These are phyloP conservation scores for Pelusios castaneus DNA, from an alignment of 2,113 vertebrate genomes.

Conservation along the genomic window DNA sequence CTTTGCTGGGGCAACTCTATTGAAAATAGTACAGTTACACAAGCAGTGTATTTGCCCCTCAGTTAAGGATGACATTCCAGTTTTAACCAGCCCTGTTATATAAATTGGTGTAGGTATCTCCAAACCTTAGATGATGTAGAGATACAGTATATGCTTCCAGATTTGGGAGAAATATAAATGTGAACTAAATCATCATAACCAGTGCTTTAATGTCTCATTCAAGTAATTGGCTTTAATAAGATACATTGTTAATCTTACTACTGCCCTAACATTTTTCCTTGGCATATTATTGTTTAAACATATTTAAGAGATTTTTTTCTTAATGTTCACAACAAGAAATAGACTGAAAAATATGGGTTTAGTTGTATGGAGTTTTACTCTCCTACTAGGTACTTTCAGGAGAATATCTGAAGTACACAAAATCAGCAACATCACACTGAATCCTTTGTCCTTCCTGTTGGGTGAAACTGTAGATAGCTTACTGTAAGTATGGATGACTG, in stretches of 20 bases:
- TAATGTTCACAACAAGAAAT: background rate
- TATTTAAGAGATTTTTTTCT: background rate
- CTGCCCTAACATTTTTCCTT: background rate
- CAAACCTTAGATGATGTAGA: background rate
- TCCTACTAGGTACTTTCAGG: constrained; percentile 69
- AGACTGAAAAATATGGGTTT: background rate
- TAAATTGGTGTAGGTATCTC: background rate
- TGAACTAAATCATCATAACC: constrained; percentile 17
- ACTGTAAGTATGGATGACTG: constrained; percentile 83
- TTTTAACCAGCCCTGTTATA: background rate
- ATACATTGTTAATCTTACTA: constrained; percentile 42
- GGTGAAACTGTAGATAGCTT: constrained; percentile 83
- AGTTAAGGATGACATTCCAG: background rate
- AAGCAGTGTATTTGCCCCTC: background rate
- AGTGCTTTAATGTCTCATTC: constrained; percentile 26
- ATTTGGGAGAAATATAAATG: background rate
- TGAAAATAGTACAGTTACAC: background rate
- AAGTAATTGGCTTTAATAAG: constrained; percentile 43
- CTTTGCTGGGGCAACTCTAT: background rate
- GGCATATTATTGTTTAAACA: background rate
- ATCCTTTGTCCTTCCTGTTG: constrained; percentile 81
- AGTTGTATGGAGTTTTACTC: constrained; percentile 25
- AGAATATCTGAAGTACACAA: constrained; percentile 66
- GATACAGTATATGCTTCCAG: fast-evolving
- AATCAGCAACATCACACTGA: constrained; percentile 69